These are phyloP conservation scores for Parthenolecanium corni DNA, from an alignment of 2,888 invertebrate genomes.

Conservation along the genomic window DNA sequence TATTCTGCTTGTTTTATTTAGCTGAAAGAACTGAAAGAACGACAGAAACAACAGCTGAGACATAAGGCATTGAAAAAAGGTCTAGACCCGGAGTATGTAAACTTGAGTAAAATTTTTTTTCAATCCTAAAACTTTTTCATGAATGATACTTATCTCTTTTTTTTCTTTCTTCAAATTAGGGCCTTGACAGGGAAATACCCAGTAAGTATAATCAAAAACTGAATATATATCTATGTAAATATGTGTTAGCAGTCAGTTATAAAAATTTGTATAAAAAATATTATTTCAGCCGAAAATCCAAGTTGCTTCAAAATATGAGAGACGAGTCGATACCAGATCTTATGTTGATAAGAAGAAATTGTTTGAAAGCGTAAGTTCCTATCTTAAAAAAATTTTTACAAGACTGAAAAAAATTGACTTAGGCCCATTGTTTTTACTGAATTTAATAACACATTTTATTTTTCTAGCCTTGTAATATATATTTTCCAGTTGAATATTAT, in stretches of 20 bases:
- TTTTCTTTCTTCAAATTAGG: constrained; percentile 39
- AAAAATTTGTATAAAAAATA: neutral
- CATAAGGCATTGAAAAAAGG: constrained; percentile 95
- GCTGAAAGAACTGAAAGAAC: constrained; percentile 98
- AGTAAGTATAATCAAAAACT: no score
- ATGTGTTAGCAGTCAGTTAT: no score
- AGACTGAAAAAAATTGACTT: no score
- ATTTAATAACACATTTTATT: no score
- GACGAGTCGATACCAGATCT: constrained; percentile 93
- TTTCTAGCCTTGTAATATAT: no score
- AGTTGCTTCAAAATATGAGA: constrained; percentile 97
- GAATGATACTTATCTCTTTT: no score
- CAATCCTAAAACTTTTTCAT: no score
- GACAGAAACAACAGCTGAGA: constrained; percentile 95
- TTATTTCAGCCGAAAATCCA: constrained; percentile 82
- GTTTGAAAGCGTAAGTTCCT: constrained; percentile 88
- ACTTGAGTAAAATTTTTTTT: neutral
- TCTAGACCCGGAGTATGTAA: constrained; percentile 69
- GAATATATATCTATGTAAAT: no score
- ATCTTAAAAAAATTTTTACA: no score
- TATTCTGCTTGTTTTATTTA: constrained; percentile 40
- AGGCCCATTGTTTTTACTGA: no score
- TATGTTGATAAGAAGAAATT: constrained; percentile 93
- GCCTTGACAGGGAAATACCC: constrained; percentile 95
- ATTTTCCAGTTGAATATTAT: no score